These are phyloP conservation scores for Takifugu rubripes DNA, from an alignment of 2,797 vertebrate genomes.

Conservation along the genomic window DNA sequence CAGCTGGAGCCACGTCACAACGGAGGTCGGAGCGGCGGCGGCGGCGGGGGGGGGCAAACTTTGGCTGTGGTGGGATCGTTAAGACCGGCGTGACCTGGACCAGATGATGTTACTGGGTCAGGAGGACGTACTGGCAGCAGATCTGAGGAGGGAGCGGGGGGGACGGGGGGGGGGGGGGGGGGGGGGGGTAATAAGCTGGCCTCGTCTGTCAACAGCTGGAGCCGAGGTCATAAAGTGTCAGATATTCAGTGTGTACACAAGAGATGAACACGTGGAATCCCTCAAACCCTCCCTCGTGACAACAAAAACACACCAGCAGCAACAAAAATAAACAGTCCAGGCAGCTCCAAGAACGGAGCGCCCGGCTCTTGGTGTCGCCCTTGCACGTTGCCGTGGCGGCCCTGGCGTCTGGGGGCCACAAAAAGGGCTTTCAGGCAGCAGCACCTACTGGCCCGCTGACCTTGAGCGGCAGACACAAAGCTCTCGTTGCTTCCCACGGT, in stretches of 20 bases:
- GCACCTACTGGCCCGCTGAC: slow-evolving; percentile 71
- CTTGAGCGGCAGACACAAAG: slow-evolving; percentile 69
- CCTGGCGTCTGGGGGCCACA: slow-evolving; percentile 46
- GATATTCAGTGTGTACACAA: slow-evolving; percentile 27
- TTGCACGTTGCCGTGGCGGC: slow-evolving; percentile 22
- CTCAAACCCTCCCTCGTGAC: slow-evolving; percentile 3
- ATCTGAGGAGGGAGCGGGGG: slow-evolving; percentile 10
- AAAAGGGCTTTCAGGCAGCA: slow-evolving; percentile 60
- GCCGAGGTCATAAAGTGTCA: slow-evolving; percentile 47
- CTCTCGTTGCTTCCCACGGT: slow-evolving; percentile 89
- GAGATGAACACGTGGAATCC: slow-evolving; percentile 36
- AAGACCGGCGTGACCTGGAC: slow-evolving; percentile 32
- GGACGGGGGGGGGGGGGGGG: slow-evolving; percentile 1
- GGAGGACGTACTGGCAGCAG: slow-evolving; percentile 24
- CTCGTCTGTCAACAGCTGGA: slow-evolving; percentile 53
- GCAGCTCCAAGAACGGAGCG: too few species aligned
- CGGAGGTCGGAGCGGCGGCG: slow-evolving; percentile 7
- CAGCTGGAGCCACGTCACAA: slow-evolving; percentile 48
- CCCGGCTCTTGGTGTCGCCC: background rate
- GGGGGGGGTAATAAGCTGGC: slow-evolving; percentile 30
- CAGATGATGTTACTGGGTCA: slow-evolving; percentile 25
- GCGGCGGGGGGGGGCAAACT: slow-evolving; percentile 40
- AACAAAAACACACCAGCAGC: background rate
- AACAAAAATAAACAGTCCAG: background rate
- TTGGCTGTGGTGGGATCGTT: slow-evolving; percentile 33